Conservation (phyloP, 2,888 invertebrate species). For the Polylopha cassiicola region DNA sequence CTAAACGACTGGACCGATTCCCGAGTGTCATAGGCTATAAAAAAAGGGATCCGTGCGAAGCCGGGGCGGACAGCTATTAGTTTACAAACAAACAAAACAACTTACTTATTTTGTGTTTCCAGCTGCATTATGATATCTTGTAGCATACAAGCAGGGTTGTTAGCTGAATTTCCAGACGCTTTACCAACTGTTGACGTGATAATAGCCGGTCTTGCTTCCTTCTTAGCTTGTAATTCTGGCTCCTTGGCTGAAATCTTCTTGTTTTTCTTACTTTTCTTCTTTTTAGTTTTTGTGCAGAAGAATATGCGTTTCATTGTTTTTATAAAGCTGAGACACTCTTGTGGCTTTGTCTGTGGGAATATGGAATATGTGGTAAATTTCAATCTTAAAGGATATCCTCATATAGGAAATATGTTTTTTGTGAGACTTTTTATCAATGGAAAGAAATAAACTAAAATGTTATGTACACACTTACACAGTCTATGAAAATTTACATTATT, state of each 20-base stretch:
- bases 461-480: too few species aligned
- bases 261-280: conserved; percentile 44
- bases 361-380: too few species aligned
- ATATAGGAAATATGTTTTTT: too few species aligned
- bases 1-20: too few species aligned
- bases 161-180: conserved; percentile 57
- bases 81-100: conserved; percentile 1
- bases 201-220: conserved; percentile 50
- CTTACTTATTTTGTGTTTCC: conserved; percentile 80
- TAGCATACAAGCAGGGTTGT: conserved; percentile 78
- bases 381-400: too few species aligned
- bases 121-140: conserved; percentile 84
- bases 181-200: conserved; percentile 69
- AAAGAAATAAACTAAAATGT: too few species aligned
- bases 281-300: conserved; percentile 66
- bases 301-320: conserved; percentile 65
- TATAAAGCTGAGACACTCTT: conserved; percentile 64
- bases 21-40: too few species aligned
- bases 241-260: conserved; percentile 30
- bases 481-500: too few species aligned
- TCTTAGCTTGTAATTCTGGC: conserved; percentile 31
- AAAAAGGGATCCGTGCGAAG: too few species aligned
- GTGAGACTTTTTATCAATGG: too few species aligned
- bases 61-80: too few species aligned
- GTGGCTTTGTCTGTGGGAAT: conserved; percentile 60